A percentile compares a stretch with the other conserved stretches of the same genome.
Evolutionary conservation across 1,140 invertebrate species (phyloP).

Genomic region (Scaptomyza pallida): DNA sequence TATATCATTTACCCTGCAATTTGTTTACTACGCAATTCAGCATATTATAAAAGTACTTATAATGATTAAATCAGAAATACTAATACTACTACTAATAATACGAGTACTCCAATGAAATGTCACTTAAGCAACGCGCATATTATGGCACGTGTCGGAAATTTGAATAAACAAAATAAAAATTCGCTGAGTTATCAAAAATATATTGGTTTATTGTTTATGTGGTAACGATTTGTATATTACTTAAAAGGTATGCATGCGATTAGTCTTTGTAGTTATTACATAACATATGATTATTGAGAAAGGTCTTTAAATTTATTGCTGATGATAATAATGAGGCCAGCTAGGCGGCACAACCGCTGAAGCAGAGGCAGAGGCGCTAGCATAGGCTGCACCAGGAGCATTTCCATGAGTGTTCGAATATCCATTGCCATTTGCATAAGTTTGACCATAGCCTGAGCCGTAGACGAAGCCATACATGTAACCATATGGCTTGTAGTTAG

Average conservation of each 20-base stretch:
- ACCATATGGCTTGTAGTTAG: conserved; percentile 2
- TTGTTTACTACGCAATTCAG: no score
- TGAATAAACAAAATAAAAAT: not conserved
- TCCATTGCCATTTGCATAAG: not conserved
- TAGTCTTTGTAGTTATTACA: not conserved
- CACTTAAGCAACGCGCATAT: not conserved
- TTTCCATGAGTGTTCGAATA: not conserved
- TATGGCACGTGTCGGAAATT: conserved; percentile 9
- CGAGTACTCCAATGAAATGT: no score
- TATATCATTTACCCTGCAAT: no score
- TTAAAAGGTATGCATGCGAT: not conserved
- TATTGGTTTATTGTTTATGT: not conserved
- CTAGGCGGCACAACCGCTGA: not conserved
- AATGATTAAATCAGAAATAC: no score
- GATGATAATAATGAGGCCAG: not conserved
- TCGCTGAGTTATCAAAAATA: not conserved
- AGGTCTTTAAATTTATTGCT: not conserved
- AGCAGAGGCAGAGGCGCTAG: not conserved
- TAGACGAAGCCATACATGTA: conserved; percentile 13
- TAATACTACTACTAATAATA: no score
- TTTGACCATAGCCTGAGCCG: not conserved
- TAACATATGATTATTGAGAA: not conserved
- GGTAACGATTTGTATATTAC: not conserved
- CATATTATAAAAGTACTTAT: no score
- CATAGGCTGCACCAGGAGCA: not conserved